These are phyloP conservation scores for Gallinago undulata DNA, from an alignment of 2,113 vertebrate species.

Conservation along the genomic window DNA sequence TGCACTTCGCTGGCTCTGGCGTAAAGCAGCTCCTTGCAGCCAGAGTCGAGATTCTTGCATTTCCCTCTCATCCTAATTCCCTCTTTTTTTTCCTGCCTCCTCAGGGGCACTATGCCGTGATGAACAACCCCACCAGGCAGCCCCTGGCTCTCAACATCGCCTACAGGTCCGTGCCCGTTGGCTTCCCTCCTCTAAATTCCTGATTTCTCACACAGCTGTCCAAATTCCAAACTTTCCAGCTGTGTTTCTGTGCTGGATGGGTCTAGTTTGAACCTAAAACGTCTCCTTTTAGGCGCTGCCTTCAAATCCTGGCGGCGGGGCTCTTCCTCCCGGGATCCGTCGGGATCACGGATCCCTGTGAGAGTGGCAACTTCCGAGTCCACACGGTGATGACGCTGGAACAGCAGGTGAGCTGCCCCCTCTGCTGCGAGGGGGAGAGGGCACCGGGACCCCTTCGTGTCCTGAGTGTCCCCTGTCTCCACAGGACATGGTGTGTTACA, in stretches of 20 bases:
- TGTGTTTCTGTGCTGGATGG: neutral
- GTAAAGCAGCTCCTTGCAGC: too few species aligned
- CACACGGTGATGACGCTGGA: slow-evolving; percentile 98
- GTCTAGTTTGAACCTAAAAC: too few species aligned
- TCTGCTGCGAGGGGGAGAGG: rapidly evolving
- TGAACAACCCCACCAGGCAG: slow-evolving; percentile 97
- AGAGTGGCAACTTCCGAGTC: slow-evolving; percentile 95
- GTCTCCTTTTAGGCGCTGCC: slow-evolving; percentile 82
- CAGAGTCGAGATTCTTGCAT: rapidly evolving
- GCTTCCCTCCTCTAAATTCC: rapidly evolving
- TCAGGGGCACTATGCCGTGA: slow-evolving; percentile 95
- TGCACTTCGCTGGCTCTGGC: rapidly evolving
- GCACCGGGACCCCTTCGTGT: rapidly evolving
- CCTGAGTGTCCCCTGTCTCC: rapidly evolving
- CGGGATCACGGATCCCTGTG: slow-evolving; percentile 95
- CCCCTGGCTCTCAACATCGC: slow-evolving; percentile 93
- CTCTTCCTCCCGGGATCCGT: slow-evolving; percentile 95
- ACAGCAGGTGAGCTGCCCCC: slow-evolving; percentile 82
- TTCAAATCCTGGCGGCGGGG: slow-evolving; percentile 95
- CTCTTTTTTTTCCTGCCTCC: neutral
- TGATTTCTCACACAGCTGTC: rapidly evolving
- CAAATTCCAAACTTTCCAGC: rapidly evolving
- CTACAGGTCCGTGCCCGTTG: slow-evolving; percentile 78
- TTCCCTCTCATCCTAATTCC: too few species aligned
- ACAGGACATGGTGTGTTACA: slow-evolving; percentile 97